Evolutionary conservation across 2,797 vertebrate genomes (phyloP).

Genomic region (Coregonus ussuriensis): DNA sequence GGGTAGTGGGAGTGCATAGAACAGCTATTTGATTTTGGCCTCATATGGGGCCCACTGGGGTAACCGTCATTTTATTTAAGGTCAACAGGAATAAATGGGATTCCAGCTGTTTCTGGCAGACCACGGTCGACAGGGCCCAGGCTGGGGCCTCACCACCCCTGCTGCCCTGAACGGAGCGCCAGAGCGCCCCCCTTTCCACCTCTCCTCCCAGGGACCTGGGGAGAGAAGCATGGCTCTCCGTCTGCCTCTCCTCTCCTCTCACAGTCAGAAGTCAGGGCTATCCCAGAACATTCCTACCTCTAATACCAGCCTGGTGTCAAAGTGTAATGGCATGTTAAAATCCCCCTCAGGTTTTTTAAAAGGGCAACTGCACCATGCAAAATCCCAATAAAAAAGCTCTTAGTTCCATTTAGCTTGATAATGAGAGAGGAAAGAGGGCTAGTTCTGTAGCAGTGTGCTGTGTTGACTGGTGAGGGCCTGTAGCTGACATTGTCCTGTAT

Average conservation of each 20-base stretch:
- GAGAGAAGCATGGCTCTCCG: conserved; percentile 55
- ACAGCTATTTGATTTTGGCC: conserved; percentile 77
- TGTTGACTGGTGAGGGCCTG: conserved; percentile 20
- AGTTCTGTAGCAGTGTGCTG: conserved; percentile 26
- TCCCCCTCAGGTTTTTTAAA: conserved; percentile 74
- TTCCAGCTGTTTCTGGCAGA: conserved; percentile 77
- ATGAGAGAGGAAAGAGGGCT: conserved; percentile 51
- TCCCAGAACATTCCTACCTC: conserved; percentile 66
- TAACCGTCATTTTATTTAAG: conserved; percentile 84
- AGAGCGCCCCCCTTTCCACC: conserved; percentile 63
- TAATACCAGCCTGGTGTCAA: conserved; percentile 66
- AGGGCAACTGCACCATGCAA: conserved; percentile 54
- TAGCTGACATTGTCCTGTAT: neutral
- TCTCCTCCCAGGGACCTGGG: conserved; percentile 54
- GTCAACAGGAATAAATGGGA: conserved; percentile 82
- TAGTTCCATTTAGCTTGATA: conserved; percentile 71
- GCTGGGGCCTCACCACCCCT: conserved; percentile 69
- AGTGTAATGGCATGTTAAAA: conserved; percentile 79
- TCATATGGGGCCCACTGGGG: conserved; percentile 77
- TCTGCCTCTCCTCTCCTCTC: conserved; percentile 62
- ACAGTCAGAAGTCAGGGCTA: conserved; percentile 64
- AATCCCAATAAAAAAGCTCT: conserved; percentile 65
- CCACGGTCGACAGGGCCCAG: conserved; percentile 71
- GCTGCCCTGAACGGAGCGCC: conserved; percentile 58
- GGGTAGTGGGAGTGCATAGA: conserved; percentile 71